Conservation (phyloP, 2,113 vertebrate species). For the Gallinago jamesoni region DNA sequence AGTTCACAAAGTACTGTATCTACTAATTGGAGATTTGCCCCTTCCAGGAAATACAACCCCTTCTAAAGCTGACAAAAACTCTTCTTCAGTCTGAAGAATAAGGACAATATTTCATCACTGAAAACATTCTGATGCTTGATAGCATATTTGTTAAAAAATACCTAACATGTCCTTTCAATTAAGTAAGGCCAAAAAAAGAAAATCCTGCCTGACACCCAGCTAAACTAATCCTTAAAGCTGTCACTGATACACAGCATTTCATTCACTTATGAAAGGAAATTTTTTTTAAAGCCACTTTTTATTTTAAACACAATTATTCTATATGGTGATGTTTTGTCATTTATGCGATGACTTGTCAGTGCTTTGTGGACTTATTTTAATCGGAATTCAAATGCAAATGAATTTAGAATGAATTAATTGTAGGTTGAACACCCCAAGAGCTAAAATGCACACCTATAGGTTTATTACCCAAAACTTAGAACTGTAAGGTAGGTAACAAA, state of each 20-base stretch:
- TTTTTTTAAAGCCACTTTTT: not conserved
- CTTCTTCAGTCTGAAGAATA: constrained; percentile 15
- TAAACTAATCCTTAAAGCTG: not conserved
- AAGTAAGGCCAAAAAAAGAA: not conserved
- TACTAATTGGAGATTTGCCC: not conserved
- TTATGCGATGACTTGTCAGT: not conserved
- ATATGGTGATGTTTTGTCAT: not conserved
- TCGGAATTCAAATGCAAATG: not conserved
- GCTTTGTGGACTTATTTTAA: not conserved
- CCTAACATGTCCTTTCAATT: not conserved
- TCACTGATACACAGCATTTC: not conserved
- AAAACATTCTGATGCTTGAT: constrained; percentile 12
- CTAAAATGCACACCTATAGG: not conserved
- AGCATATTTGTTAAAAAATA: constrained; percentile 26
- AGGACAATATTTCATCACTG: constrained; percentile 1
- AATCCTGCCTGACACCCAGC: not conserved
- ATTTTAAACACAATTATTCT: not conserved
- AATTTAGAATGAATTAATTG: not conserved
- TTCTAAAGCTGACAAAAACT: constrained; percentile 9
- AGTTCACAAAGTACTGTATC: not conserved
- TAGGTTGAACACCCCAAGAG: not conserved
- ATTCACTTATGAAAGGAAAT: not conserved
- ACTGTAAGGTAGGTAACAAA: not conserved
- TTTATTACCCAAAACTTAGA: not conserved
- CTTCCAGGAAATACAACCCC: not conserved